phyloP scores from a whole-genome alignment of 2,113 vertebrate genomes.

The Numida meleagris region DNA sequence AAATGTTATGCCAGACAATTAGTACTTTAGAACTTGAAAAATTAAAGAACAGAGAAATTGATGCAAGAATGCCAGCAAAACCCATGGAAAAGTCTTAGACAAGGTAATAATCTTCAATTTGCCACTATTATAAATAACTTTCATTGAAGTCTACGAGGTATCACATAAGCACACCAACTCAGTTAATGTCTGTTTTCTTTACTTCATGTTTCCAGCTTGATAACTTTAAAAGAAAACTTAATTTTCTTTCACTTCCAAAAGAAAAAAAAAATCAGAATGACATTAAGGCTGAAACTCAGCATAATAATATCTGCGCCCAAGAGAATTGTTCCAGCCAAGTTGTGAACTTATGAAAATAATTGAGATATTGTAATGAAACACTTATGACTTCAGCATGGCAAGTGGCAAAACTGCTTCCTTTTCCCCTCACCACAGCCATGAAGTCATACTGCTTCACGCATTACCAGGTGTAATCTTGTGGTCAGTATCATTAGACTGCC shows the following conservation, averaged over 20 bases:
- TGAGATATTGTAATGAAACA: conserved; percentile 13
- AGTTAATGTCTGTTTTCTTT: not conserved
- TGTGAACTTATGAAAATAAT: conserved; percentile 22
- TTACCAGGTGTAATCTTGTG: not conserved
- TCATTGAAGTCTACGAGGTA: not conserved
- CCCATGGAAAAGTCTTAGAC: not conserved
- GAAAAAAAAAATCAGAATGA: not conserved
- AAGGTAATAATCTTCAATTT: not conserved
- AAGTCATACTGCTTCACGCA: not conserved
- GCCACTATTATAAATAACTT: not conserved
- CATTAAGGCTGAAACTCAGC: not conserved
- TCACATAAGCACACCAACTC: not conserved
- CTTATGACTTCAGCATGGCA: not conserved
- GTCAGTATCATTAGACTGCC: not conserved
- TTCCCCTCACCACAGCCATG: not conserved
- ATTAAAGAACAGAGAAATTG: accelerated
- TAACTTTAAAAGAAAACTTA: conserved; percentile 29
- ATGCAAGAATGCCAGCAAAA: not conserved
- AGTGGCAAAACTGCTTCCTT: not conserved
- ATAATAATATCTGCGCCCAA: not conserved
- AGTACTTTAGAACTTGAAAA: not conserved
- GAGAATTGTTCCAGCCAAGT: conserved; percentile 10
- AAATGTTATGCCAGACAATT: not conserved
- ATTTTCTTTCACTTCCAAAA: conserved; percentile 32
- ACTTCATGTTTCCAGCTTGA: not conserved